These are phyloP conservation scores for Myocastor coypus DNA, from an alignment of 2,113 vertebrate species.

Conservation along the genomic window DNA sequence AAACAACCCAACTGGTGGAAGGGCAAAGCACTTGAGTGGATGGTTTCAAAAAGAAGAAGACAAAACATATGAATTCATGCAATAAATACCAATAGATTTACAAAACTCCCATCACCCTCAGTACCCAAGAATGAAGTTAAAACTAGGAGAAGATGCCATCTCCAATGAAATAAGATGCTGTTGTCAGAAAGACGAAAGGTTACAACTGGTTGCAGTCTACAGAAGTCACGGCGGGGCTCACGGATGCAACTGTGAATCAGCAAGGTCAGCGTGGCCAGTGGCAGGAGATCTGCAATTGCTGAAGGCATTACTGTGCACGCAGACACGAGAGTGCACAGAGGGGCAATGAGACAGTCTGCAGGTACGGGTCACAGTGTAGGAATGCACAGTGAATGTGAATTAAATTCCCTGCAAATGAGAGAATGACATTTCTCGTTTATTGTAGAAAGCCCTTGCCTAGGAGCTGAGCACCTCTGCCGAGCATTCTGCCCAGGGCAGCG, in stretches of 20 bases:
- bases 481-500: too few relatives aligned
- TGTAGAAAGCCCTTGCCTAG: neutral
- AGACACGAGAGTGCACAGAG: neutral
- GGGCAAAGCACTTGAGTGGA: neutral
- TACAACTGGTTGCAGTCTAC: neutral
- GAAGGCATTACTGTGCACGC: too few relatives aligned
- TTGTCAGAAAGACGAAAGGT: neutral
- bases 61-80: neutral
- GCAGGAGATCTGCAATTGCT: neutral
- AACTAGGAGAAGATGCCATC: neutral
- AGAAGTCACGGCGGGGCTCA: accelerated
- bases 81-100: neutral
- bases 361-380: neutral
- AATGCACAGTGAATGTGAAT: neutral
- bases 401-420: neutral
- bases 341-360: neutral
- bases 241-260: neutral
- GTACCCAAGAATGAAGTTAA: neutral
- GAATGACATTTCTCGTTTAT: neutral
- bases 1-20: neutral
- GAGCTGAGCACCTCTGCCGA: too few relatives aligned
- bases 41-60: neutral
- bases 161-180: neutral
- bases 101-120: neutral
- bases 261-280: neutral